phyloP scores from a whole-genome alignment of 2,113 vertebrate genomes.

The Oncorhynchus clarkii region DNA sequence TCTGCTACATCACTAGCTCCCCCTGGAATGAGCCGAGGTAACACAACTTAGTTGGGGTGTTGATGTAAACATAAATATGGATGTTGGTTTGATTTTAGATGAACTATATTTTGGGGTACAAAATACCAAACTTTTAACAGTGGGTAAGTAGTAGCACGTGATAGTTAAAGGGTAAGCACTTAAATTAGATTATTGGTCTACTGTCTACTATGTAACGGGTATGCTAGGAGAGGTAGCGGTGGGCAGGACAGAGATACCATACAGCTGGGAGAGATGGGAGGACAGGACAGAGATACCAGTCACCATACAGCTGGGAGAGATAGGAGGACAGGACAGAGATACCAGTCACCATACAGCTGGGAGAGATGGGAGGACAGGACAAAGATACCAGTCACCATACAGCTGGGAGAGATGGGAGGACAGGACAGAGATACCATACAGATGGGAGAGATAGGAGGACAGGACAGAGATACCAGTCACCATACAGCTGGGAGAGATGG shows the following conservation, averaged over 20 bases:
- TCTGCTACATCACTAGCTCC: slow-evolving; percentile 3
- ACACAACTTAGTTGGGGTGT: slow-evolving; percentile 28
- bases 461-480: too few relatives aligned
- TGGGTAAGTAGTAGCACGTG: slow-evolving; percentile 15
- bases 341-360: too few relatives aligned
- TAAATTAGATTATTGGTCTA: slow-evolving; percentile 9
- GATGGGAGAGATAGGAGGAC: too few relatives aligned
- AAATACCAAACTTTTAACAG: slow-evolving; percentile 27
- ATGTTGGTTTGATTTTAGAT: slow-evolving; percentile 21
- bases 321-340: too few relatives aligned
- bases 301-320: too few relatives aligned
- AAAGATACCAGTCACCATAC: too few relatives aligned
- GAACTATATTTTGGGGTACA: slow-evolving; percentile 32
- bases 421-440: too few relatives aligned
- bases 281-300: too few relatives aligned
- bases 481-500: too few relatives aligned
- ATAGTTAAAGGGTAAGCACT: slow-evolving; percentile 36
- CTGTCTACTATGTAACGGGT: slow-evolving; percentile 29
- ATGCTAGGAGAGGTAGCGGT: background rate
- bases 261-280: too few relatives aligned
- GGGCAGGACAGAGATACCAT: background rate
- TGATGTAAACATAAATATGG: background rate
- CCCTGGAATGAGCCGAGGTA: slow-evolving; percentile 17
- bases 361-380: too few relatives aligned
- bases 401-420: too few relatives aligned